Conservation (phyloP, 2,113 vertebrate genomes). For the Phainopepla nitens region DNA sequence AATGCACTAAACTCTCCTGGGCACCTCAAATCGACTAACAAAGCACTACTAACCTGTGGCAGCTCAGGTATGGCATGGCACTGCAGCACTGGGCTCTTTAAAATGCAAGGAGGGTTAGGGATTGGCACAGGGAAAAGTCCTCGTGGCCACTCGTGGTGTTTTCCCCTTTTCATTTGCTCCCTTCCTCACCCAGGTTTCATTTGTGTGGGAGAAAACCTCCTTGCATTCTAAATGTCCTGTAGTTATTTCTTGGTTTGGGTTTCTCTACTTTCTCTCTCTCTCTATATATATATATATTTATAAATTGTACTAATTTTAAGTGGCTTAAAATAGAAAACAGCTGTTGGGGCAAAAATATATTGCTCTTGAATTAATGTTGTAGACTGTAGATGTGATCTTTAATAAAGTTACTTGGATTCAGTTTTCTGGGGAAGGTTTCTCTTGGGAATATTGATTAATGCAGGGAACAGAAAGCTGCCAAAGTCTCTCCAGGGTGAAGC, state of each 20-base stretch:
- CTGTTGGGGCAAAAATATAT: neutral
- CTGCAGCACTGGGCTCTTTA: neutral
- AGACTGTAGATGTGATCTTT: neutral
- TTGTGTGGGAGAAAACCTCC: neutral
- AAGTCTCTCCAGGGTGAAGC: neutral
- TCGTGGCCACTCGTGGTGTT: neutral
- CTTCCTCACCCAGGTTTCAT: neutral
- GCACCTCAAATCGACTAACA: constrained; percentile 97
- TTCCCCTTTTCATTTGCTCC: neutral
- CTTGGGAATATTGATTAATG: neutral
- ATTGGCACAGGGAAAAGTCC: neutral
- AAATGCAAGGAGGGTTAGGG: neutral
- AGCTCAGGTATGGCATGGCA: constrained; percentile 90
- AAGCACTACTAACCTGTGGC: constrained; percentile 96
- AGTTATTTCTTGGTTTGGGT: neutral
- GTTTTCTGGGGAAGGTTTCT: neutral
- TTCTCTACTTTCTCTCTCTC: neutral
- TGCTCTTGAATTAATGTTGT: neutral
- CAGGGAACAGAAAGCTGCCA: neutral
- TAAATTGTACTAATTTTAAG: neutral
- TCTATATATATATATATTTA: neutral
- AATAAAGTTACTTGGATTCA: neutral
- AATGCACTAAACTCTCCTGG: constrained; percentile 87
- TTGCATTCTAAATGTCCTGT: neutral
- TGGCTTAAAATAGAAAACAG: neutral